phyloP scores from a whole-genome alignment of 35 echinoderm and acorn worm species.

The Nesometra sesokonis region DNA sequence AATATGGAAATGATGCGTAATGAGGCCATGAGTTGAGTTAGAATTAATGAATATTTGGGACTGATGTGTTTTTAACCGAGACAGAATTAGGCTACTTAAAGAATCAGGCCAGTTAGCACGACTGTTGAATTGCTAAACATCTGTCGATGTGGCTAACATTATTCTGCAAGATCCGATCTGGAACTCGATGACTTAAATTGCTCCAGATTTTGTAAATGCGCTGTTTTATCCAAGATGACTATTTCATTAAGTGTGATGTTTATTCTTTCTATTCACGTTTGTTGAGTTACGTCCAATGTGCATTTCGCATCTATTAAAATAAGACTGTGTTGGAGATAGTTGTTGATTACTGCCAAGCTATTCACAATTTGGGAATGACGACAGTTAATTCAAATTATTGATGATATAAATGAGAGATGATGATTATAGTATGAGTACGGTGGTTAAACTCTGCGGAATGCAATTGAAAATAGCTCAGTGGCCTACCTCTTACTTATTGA shows the following conservation, averaged over 20 bases:
- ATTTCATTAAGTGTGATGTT: background rate
- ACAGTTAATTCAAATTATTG: background rate
- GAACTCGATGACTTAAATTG: background rate
- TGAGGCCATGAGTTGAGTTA: too few species aligned
- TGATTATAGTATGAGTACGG: background rate
- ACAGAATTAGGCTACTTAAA: background rate
- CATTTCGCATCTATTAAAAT: background rate
- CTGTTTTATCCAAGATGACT: background rate
- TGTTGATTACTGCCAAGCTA: background rate
- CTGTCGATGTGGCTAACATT: background rate
- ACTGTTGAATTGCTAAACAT: background rate
- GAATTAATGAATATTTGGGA: background rate
- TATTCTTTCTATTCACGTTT: background rate
- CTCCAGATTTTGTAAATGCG: background rate
- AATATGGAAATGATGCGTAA: too few species aligned
- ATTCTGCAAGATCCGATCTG: background rate
- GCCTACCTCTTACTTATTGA: background rate
- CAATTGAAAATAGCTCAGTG: background rate
- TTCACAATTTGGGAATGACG: background rate
- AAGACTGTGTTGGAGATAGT: background rate
- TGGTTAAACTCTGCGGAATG: background rate
- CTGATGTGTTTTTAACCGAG: background rate
- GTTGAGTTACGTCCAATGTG: background rate
- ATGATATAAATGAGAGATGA: background rate
- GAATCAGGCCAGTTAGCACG: background rate